A percentile compares a stretch with the other conserved stretches of the same genome.
Evolutionary conservation across 2,113 vertebrate genomes (phyloP).

Genomic region (Nerophis lumbriciformis): DNA sequence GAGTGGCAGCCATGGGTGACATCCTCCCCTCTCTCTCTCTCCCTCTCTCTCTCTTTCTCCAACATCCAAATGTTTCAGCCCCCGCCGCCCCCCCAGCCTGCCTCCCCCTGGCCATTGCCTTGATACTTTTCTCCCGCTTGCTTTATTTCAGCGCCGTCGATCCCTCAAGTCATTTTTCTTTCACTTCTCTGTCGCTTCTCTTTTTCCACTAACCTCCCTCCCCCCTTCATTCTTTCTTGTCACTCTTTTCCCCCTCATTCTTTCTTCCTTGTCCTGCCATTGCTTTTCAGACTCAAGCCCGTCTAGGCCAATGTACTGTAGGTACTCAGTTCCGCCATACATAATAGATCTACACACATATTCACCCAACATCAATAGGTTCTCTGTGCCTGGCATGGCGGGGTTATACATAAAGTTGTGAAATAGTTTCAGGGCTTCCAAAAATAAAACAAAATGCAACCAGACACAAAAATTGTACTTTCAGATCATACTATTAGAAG

Average conservation of each 20-base stretch:
- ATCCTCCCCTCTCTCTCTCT: constrained; percentile 52
- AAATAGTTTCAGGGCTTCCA: constrained; percentile 14
- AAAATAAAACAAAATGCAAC: too few relatives aligned
- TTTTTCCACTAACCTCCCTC: constrained; percentile 50
- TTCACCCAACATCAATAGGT: constrained; percentile 32
- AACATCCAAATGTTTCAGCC: constrained; percentile 45
- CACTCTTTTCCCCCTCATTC: constrained; percentile 56
- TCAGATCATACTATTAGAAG: too few relatives aligned
- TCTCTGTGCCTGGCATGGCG: constrained; percentile 8
- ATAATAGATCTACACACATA: constrained; percentile 44
- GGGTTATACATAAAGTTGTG: constrained; percentile 17
- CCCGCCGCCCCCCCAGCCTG: constrained; percentile 7
- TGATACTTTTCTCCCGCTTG: constrained; percentile 46
- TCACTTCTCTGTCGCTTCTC: constrained; percentile 55
- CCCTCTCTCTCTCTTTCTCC: constrained; percentile 23
- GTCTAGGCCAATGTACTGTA: constrained; percentile 46
- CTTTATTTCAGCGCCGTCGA: constrained; percentile 53
- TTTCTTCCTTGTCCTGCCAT: constrained; percentile 30
- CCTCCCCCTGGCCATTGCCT: constrained; percentile 39
- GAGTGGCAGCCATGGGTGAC: constrained; percentile 73
- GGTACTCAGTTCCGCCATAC: constrained; percentile 37
- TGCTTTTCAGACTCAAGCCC: constrained; percentile 32
- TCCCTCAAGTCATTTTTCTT: constrained; percentile 62
- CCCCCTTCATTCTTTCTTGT: constrained; percentile 52
- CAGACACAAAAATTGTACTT: too few relatives aligned